phyloP scores from a whole-genome alignment of 2,888 invertebrate species.

The Piscicola geometra region DNA sequence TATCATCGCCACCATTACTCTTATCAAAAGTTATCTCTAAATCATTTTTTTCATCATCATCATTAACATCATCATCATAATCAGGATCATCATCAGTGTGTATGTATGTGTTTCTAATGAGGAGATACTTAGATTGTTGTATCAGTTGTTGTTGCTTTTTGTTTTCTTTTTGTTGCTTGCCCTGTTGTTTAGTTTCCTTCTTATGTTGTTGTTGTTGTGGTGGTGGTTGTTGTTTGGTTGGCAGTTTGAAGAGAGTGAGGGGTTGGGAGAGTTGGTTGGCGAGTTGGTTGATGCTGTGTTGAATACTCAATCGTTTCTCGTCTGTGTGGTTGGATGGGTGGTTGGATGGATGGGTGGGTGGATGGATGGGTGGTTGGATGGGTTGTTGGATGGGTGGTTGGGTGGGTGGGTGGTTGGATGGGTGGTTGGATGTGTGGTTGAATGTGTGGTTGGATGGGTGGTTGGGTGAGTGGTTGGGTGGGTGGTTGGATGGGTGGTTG shows the following conservation, averaged over 20 bases:
- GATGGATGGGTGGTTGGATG: too few species aligned
- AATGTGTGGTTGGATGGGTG: not conserved
- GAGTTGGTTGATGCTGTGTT: constrained; percentile 7
- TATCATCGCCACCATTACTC: not conserved
- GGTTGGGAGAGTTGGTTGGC: not conserved
- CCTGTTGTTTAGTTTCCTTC: too few species aligned
- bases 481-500: too few species aligned
- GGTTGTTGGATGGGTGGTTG: too few species aligned
- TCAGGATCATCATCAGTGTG: not conserved
- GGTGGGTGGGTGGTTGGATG: not conserved
- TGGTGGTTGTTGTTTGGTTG: not conserved
- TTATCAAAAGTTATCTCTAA: too few species aligned
- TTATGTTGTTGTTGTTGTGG: too few species aligned
- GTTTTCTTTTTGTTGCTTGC: too few species aligned
- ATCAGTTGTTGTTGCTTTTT: too few species aligned
- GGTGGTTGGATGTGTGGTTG: not conserved
- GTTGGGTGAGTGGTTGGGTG: too few species aligned
- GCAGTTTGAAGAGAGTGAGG: not conserved
- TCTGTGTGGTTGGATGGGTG: not conserved
- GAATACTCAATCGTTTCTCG: not conserved
- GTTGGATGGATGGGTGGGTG: too few species aligned
- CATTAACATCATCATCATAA: not conserved
- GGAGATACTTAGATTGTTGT: not conserved
- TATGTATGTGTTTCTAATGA: not conserved
- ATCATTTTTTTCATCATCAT: not conserved